Base-by-base conservation (phyloP, 2,888 invertebrate genomes). In the Eledona agricola region DNA sequence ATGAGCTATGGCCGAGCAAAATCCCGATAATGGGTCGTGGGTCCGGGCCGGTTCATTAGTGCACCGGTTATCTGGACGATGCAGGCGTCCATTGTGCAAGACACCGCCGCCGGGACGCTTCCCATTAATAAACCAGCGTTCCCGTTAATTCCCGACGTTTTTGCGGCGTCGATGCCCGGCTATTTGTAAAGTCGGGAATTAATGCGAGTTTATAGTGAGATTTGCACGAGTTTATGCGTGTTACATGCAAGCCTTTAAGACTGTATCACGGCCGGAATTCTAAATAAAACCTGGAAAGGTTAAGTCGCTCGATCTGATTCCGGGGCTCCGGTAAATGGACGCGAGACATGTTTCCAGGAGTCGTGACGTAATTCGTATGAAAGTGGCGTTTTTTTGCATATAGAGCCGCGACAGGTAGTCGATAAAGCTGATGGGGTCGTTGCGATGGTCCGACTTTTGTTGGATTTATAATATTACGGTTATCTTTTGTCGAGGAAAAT, bases 1-100 rank as follows among this genome's bases (percentile, higher is more conserved):
- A 53, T 57, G 51, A 57, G 54, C 54, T 57, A 47, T 54, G 54
- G 53, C 57, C 54, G 57, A 57, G 49, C 49, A 57, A 57, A 51
- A n/a, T n/a, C n/a, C n/a, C n/a, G n/a, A n/a, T n/a, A n/a, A n/a
- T n/a, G n/a, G n/a, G n/a, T n/a, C n/a, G n/a, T n/a, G n/a, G n/a
- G n/a, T n/a, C n/a, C n/a, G n/a, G n/a, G n/a, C n/a, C 34, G 40
- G 50, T 50, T 50, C 50, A 50, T 50, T 40, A 51, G 32, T 5
- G 31, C 32, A 45, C 32, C 46, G 38, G 50, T 50, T 50, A 50
- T 50, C 50, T 42, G 34, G 50, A 7, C 26, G 50, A 13, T 50
- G 50, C 50, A 50, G 50, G 32, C 50, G 50, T 32, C 50, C 50
- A 50, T 42, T 34, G 16, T 12, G 42, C 50, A 40, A 50, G 50